Evolutionary conservation across 2,113 vertebrate species (phyloP).

Genomic region (Dromiciops gliroides): DNA sequence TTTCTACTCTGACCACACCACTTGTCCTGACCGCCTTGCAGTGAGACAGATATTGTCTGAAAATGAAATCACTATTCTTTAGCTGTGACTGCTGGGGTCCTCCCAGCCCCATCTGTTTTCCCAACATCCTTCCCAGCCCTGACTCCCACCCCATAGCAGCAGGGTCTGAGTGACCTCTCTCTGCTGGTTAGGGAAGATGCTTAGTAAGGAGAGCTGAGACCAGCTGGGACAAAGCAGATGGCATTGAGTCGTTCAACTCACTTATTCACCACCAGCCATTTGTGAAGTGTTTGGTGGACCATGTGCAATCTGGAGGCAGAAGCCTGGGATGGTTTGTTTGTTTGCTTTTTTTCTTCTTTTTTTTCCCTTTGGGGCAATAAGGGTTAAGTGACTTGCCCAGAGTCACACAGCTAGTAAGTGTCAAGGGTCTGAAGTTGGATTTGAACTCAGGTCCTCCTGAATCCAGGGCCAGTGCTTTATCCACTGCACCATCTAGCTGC

Average conservation of each 20-base stretch:
- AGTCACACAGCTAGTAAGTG: too few relatives aligned
- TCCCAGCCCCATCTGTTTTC: neutral
- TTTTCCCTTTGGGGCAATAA: too few relatives aligned
- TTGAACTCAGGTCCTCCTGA: too few relatives aligned
- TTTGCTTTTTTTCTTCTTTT: too few relatives aligned
- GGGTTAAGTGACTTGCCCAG: too few relatives aligned
- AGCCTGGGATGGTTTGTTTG: neutral
- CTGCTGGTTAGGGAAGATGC: neutral
- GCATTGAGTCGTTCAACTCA: neutral
- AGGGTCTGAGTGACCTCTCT: neutral
- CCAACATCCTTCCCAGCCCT: neutral
- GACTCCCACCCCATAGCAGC: neutral
- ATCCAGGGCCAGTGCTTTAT: too few relatives aligned
- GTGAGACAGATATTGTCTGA: neutral
- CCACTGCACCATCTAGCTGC: too few relatives aligned
- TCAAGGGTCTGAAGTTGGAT: too few relatives aligned
- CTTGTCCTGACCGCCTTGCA: neutral
- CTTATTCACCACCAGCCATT: neutral
- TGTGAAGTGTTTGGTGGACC: neutral
- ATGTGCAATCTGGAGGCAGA: neutral
- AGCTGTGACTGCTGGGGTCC: neutral
- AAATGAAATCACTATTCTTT: neutral
- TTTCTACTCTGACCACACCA: neutral
- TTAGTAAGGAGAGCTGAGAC: neutral
- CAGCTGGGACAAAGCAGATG: neutral